Conservation (phyloP, 2,888 invertebrate genomes). For the Heteromyza rotundicornis region DNA sequence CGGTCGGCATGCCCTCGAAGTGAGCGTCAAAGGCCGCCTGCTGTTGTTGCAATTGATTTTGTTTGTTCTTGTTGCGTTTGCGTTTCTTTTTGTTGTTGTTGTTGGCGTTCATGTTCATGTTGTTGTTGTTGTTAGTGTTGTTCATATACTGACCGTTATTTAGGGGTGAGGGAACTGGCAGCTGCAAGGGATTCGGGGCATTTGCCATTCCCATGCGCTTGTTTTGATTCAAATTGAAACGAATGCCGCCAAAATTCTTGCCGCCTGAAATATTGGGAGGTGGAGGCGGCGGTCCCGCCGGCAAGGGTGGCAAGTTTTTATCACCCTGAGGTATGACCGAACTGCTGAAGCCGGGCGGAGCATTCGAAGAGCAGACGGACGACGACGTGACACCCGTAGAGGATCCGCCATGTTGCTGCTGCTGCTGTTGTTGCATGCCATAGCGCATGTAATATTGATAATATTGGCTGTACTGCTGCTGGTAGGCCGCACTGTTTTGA, state of each 20-base stretch:
- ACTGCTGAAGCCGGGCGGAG: conserved; percentile 64
- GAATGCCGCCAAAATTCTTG: conserved; percentile 64
- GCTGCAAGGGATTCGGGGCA: conserved; percentile 56
- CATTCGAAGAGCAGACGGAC: conserved; percentile 56
- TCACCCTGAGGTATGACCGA: conserved; percentile 43
- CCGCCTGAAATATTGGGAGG: conserved; percentile 48
- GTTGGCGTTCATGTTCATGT: conserved; percentile 49
- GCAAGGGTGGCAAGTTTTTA: conserved; percentile 65
- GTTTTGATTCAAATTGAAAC: conserved; percentile 66
- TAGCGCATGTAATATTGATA: conserved; percentile 59
- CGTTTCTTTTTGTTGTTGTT: conserved; percentile 72
- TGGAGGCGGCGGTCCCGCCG: conserved; percentile 65
- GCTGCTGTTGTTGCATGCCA: conserved; percentile 40
- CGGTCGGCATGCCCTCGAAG: conserved; percentile 8
- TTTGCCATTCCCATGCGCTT: conserved; percentile 57
- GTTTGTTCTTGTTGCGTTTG: conserved; percentile 72
- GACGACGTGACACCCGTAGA: conserved; percentile 38
- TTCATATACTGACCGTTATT: conserved; percentile 8
- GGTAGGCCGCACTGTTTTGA: conserved; percentile 41
- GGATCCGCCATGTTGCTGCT: conserved; percentile 36
- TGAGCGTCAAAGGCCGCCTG: conserved; percentile 29
- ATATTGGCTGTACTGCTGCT: conserved; percentile 56
- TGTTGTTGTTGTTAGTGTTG: conserved; percentile 61
- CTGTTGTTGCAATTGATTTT: conserved; percentile 57
- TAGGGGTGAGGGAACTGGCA: conserved; percentile 19